phyloP scores from a whole-genome alignment of 2,113 vertebrate genomes.

The Melanocharis versteri region DNA sequence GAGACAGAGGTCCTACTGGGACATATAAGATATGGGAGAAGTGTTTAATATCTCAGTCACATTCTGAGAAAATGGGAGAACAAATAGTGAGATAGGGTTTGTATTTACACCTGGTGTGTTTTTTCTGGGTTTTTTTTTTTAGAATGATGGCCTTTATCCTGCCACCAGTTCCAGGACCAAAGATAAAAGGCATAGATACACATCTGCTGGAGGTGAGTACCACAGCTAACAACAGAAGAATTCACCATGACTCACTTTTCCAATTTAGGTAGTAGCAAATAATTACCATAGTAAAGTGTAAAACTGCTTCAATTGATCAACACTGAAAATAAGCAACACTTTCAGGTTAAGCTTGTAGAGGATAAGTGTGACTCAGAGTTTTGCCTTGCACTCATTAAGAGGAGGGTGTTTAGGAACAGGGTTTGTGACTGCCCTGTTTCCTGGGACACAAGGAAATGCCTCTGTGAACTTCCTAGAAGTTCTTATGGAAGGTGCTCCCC shows the following conservation, averaged over 20 bases:
- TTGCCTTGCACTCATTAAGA: neutral
- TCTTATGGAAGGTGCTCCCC: neutral
- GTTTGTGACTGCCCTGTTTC: neutral
- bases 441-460: neutral
- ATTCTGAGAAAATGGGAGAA: neutral
- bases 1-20: neutral
- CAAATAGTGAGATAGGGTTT: neutral
- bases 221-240: neutral
- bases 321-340: neutral
- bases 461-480: neutral
- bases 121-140: neutral
- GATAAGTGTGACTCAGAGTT: neutral
- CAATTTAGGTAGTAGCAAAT: neutral
- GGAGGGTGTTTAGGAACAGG: neutral
- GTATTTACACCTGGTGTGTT: neutral
- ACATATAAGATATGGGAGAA: neutral
- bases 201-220: conserved; percentile 85
- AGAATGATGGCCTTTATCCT: conserved; percentile 87
- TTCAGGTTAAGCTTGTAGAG: neutral
- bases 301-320: neutral
- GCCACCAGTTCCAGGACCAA: conserved; percentile 92
- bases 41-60: neutral
- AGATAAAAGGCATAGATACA: conserved; percentile 93
- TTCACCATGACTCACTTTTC: neutral
- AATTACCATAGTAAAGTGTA: neutral